These are phyloP conservation scores for Addax nasomaculatus DNA, from an alignment of 2,113 vertebrate genomes.

Conservation along the genomic window DNA sequence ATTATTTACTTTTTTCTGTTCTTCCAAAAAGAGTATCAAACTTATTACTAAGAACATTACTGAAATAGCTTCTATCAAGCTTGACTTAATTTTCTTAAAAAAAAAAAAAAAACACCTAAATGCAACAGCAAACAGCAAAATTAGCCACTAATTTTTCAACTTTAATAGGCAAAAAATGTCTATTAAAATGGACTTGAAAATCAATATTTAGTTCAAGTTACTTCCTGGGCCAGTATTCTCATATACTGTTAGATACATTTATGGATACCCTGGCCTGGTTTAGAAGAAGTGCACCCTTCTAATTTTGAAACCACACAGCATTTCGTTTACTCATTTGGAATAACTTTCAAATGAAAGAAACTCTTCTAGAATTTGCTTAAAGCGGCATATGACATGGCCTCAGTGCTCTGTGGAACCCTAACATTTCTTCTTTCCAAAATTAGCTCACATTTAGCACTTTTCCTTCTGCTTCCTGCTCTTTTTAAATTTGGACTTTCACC, in stretches of 20 bases:
- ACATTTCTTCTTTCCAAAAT: neutral
- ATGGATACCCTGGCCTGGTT: neutral
- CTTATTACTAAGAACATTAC: neutral
- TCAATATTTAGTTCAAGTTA: conserved; percentile 13
- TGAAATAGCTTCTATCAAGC: neutral
- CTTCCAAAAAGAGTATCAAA: neutral
- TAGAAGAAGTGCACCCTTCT: neutral
- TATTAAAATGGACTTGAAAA: conserved; percentile 13
- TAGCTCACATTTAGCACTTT: neutral
- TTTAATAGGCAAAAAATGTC: neutral
- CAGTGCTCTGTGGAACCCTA: neutral
- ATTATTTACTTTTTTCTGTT: neutral
- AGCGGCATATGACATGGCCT: neutral
- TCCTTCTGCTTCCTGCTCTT: neutral
- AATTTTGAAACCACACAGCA: neutral
- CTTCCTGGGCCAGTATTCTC: neutral
- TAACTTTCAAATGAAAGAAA: conserved; percentile 25
- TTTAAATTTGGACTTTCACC: neutral
- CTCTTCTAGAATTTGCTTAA: neutral
- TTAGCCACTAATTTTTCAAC: neutral
- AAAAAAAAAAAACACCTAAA: neutral
- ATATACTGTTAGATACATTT: neutral
- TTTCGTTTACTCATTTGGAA: neutral
- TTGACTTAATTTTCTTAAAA: neutral
- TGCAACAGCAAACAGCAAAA: neutral